Base-by-base conservation (phyloP, 1,140 invertebrate genomes). In the Drosophila willistoni region DNA sequence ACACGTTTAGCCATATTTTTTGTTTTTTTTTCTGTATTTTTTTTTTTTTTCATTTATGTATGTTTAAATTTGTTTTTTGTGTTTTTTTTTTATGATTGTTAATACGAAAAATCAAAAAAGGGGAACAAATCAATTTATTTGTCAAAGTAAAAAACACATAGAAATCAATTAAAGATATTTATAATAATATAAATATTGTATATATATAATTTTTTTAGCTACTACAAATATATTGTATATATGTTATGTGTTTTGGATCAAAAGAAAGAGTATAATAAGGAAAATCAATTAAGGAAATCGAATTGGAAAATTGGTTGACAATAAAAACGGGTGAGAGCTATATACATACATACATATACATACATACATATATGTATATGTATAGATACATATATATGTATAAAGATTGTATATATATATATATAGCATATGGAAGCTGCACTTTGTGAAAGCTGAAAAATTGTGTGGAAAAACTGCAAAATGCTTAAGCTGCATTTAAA, bases 401-500 rank as follows among this genome's bases (percentile, higher is more conserved):
- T 66, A 36, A 12, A 51, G 44, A 22, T 22, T 51, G 10, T 47
- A 47, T 62, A 51, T 65, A 60, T 73, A 25, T 68, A 51, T 66
- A 54, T 39, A 54, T 63, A 73, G 80, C 65, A 61, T 67, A 69
- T 68, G 68, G 44, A 83, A 83, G 82, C 82, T 82, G 79, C 68
- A 70, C 66, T 73, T 80, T 69, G 67, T 83, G 80, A 71, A 87
- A 87, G 83, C 77, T 87, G 79, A 79, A 86, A 83, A 71, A 47
- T 63, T 56, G 79, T 86, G 79, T 81, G 66, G 44, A 59, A 79
- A 65, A 82, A 79, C 81, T 79, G 76, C 69, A 64, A 67, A 71
- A 82, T 87, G 83, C 83, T 87, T 68, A 87, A 87, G 83, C 83
- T 87, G 82, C 82, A 85, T 84, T 79, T 74, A 64, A 78, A 72